A percentile compares a stretch with the other conserved stretches of the same genome.
These are phyloP conservation scores for Poeciliopsis occidentalis DNA, from an alignment of 2,113 vertebrate species.

Conservation along the genomic window DNA sequence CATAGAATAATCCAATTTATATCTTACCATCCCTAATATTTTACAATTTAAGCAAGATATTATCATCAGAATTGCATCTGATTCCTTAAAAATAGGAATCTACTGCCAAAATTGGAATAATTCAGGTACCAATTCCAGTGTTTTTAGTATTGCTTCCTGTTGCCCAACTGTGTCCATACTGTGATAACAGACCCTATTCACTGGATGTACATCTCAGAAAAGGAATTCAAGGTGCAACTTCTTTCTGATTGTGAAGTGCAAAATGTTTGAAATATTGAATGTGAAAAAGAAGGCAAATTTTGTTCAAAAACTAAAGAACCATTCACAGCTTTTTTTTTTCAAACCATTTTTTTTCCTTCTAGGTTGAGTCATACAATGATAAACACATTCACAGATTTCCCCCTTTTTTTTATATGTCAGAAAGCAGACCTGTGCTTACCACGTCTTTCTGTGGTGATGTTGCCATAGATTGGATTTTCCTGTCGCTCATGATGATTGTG, in stretches of 20 bases:
- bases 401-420: constrained; percentile 4
- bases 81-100: no score
- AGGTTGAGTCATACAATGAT: not conserved
- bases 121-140: not conserved
- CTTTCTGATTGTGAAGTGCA: not conserved
- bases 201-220: not conserved
- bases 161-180: not conserved
- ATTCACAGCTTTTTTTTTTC: not conserved
- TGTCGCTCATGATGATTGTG: constrained; percentile 36
- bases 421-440: constrained; percentile 38
- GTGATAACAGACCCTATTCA: not conserved
- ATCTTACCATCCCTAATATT: not conserved
- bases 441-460: constrained; percentile 66
- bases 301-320: not conserved
- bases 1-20: not conserved
- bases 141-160: not conserved
- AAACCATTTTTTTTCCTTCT: not conserved
- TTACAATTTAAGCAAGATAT: not conserved
- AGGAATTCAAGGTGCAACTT: not conserved
- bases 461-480: constrained; percentile 82
- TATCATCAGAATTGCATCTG: no score
- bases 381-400: constrained; percentile 1
- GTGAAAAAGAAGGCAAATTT: not conserved
- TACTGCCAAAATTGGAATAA: not conserved
- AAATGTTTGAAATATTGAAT: no score